These are phyloP conservation scores for Thereva nobilitata DNA, from an alignment of 2,888 invertebrate species.

Conservation along the genomic window DNA sequence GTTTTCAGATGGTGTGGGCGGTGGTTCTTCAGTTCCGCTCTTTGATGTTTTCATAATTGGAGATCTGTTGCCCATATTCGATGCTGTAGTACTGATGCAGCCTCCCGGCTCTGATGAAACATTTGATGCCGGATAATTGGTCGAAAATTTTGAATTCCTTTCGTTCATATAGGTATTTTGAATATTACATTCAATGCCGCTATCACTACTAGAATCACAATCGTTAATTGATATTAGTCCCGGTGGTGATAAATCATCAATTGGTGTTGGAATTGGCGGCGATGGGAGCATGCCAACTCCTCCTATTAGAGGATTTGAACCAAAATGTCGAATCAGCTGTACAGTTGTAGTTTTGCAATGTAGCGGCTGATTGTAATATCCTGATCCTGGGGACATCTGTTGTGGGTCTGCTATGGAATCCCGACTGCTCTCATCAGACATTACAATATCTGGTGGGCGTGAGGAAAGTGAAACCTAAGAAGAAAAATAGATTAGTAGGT, in stretches of 20 bases:
- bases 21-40: constrained; percentile 16
- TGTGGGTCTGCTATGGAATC: constrained; percentile 10
- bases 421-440: constrained; percentile 22
- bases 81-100: background rate
- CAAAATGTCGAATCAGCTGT: constrained; percentile 50
- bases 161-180: background rate
- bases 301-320: constrained; percentile 55
- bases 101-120: background rate
- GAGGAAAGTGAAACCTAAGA: constrained; percentile 24
- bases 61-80: background rate
- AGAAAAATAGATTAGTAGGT: background rate
- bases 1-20: constrained; percentile 8
- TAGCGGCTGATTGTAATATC: constrained; percentile 5
- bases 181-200: constrained; percentile 51
- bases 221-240: constrained; percentile 47
- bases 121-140: background rate
- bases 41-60: constrained; percentile 1
- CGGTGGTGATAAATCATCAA: constrained; percentile 50
- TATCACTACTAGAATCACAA: constrained; percentile 53
- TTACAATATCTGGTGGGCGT: constrained; percentile 16
- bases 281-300: constrained; percentile 51
- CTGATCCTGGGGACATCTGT: constrained; percentile 18
- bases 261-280: constrained; percentile 45
- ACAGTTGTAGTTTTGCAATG: constrained; percentile 39
- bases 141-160: constrained; percentile 2